phyloP scores from a whole-genome alignment of 2,888 invertebrate species.

The Iselma pallidipennis region DNA sequence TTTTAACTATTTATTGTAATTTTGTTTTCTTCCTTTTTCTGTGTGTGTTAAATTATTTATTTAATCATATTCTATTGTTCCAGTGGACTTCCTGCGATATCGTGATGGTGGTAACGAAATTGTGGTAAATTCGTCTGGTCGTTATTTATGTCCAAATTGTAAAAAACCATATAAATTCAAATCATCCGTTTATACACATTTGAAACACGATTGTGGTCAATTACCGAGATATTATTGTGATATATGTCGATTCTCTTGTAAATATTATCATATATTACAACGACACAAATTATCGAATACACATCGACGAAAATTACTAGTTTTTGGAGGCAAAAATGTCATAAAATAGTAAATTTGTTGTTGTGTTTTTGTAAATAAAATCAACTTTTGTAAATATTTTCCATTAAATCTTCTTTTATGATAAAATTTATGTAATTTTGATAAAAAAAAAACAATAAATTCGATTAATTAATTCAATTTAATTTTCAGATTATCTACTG shows the following conservation, averaged over 20 bases:
- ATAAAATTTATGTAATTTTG: constrained; percentile 11
- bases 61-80: constrained; percentile 8
- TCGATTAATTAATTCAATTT: constrained; percentile 7
- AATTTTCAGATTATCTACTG: neutral
- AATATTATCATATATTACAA: constrained; percentile 43
- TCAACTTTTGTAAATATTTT: constrained; percentile 21
- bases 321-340: neutral
- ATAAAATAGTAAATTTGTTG: too few relatives aligned
- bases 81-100: constrained; percentile 11
- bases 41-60: too few relatives aligned
- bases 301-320: constrained; percentile 21
- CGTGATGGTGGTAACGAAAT: constrained; percentile 17
- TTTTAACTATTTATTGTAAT: neutral
- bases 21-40: neutral
- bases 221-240: constrained; percentile 42
- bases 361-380: constrained; percentile 19
- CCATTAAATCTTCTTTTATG: neutral
- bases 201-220: constrained; percentile 70
- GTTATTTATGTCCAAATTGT: constrained; percentile 64
- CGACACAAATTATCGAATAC: constrained; percentile 38
- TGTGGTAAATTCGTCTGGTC: constrained; percentile 30
- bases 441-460: neutral
- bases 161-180: constrained; percentile 78
- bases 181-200: constrained; percentile 73
- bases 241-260: constrained; percentile 43